Evolutionary conservation across 2,113 vertebrate genomes (phyloP).

Genomic region (Ochotona curzoniae): DNA sequence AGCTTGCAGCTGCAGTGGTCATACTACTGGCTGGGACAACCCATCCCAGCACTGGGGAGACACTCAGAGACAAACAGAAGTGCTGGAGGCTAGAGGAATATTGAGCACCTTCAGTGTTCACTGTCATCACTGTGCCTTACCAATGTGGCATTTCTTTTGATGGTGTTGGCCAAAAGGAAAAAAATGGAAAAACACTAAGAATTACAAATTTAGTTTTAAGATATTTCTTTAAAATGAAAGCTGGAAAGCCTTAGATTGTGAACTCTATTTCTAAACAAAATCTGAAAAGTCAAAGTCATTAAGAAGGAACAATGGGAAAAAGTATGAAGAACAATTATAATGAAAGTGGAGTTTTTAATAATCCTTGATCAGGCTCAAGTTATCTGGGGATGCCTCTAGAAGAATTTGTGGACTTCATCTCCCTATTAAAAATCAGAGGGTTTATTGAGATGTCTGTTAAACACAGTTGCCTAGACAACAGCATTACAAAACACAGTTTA

Average conservation of each 20-base stretch:
- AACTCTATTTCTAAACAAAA: slow-evolving; percentile 21
- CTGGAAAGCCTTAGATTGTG: neutral
- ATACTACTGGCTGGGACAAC: neutral
- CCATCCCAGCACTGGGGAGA: neutral
- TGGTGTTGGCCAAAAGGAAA: slow-evolving; percentile 16
- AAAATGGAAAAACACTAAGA: neutral
- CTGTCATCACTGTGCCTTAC: neutral
- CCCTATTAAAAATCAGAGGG: neutral
- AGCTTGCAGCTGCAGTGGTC: neutral
- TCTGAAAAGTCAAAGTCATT: slow-evolving; percentile 32
- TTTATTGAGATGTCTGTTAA: neutral
- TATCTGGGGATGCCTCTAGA: neutral
- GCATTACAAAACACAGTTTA: neutral
- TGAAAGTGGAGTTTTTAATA: neutral
- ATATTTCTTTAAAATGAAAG: neutral
- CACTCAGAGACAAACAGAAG: neutral
- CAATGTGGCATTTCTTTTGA: neutral
- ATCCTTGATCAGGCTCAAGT: neutral
- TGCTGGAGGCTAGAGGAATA: neutral
- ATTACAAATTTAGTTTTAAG: neutral
- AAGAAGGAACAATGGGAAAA: neutral
- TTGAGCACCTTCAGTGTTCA: neutral
- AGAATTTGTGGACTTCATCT: neutral
- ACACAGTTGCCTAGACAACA: neutral
- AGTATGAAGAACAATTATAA: neutral